Evolutionary conservation across 2,888 invertebrate species (phyloP), one percentile per base, ranked within the genome.

Genomic region (Ennomos fuscantarius): DNA sequence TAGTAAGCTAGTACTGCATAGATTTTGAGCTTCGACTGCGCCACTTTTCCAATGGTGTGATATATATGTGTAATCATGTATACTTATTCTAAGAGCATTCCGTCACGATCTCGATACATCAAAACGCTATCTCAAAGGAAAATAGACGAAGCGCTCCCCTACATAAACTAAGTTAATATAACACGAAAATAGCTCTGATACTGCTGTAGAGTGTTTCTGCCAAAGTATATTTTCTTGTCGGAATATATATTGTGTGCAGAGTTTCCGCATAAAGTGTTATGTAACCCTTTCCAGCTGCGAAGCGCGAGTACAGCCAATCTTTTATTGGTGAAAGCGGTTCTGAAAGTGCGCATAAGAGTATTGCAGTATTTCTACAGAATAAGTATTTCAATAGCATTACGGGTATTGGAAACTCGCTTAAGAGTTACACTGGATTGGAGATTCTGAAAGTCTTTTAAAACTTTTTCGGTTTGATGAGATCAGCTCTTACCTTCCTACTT

Each of bases 1-100:
- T n/a, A n/a, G n/a, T n/a, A n/a, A n/a, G n/a, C n/a, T n/a, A n/a
- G n/a, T 24, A 6, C 24, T 24, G 6, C 3, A 24, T 24, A 24
- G 24, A 3, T 24, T 24, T 24, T 6, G 1, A 24, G 24, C 1
- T 24, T 24, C 5, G 24, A 1, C 24, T 6, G 6, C 3, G 24
- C 6, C 24, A 6, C 24, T 24, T 15, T 15, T 24, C 24, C 8
- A 2, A 8, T 24, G 24, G 1, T 49, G 12, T 32, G 34, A 10
- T 35, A 13, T 55, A 53, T 47, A 45, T 46, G 45, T 50, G 6
- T 24, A 24, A 24, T 24, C 24, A 24, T 24, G 5, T 40, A 46
- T 61, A 60, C 60, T 62, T 60, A 62, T 55, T 63, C 58, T 65
- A 58, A 68, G 63, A 66, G 66, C 63, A 63, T 66, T 64, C 48